Conservation (phyloP, 2,888 invertebrate genomes). For the Aphelenchoides bicaudatus region DNA sequence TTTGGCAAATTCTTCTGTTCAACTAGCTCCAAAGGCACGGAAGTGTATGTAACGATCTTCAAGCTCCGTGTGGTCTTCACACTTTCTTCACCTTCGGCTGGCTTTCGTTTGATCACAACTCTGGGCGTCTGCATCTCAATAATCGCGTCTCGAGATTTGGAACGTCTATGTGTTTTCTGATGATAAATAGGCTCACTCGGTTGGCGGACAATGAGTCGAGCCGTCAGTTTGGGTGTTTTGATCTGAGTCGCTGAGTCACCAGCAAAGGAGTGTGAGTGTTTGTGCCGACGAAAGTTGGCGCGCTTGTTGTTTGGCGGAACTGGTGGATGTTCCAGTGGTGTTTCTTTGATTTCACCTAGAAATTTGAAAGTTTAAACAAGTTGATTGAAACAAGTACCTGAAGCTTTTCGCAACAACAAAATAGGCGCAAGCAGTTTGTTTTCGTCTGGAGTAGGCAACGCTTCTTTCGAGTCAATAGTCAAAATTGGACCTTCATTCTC, state of each 20-base stretch:
- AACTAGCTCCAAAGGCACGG: slow-evolving; percentile 11
- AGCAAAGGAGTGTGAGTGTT: slow-evolving; percentile 8
- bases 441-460: slow-evolving; percentile 8
- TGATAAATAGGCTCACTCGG: slow-evolving; percentile 9
- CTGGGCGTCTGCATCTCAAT: slow-evolving; percentile 14
- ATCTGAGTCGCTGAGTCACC: background rate
- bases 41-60: slow-evolving; percentile 10
- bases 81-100: slow-evolving; percentile 7
- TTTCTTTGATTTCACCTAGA: slow-evolving; percentile 4
- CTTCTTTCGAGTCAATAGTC: slow-evolving; percentile 6
- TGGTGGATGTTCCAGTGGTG: background rate
- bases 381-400: no score
- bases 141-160: slow-evolving; percentile 9
- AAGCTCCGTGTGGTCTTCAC: slow-evolving; percentile 18
- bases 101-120: background rate
- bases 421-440: slow-evolving; percentile 7
- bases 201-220: slow-evolving; percentile 19
- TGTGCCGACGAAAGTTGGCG: slow-evolving; percentile 2
- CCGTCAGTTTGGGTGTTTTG: slow-evolving; percentile 1
- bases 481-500: slow-evolving; percentile 11
- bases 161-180: background rate
- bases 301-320: no score
- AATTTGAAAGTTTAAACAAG: background rate
- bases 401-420: slow-evolving; percentile 1
- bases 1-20: no score